Percentiles rank a stretch among this genome's conserved stretches.
Conservation (phyloP, 2,888 invertebrate species). For the Synergus gifuensis region DNA sequence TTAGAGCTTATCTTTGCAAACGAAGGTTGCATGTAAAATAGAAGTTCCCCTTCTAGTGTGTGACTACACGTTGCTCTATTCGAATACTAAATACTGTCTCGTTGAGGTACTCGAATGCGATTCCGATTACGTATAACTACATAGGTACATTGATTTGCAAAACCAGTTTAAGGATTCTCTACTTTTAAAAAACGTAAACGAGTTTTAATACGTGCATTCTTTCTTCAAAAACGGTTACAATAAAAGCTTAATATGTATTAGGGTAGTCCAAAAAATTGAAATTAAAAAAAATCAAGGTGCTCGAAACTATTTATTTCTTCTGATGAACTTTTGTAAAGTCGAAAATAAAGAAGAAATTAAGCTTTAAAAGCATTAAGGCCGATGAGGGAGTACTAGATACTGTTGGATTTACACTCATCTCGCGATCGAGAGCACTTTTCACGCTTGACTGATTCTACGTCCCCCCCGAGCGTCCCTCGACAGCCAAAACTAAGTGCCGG, state of each 20-base stretch:
- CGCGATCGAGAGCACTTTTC: too few species aligned
- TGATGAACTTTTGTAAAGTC: too few species aligned
- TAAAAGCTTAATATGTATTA: not conserved
- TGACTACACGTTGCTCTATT: constrained; percentile 39
- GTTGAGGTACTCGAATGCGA: not conserved
- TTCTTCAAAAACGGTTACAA: not conserved
- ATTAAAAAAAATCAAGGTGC: not conserved
- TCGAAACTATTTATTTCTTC: too few species aligned
- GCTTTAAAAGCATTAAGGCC: too few species aligned
- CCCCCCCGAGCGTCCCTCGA: too few species aligned
- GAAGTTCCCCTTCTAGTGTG: constrained; percentile 44
- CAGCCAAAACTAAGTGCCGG: too few species aligned
- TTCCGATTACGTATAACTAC: constrained; percentile 4
- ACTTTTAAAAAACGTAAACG: not conserved
- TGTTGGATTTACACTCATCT: too few species aligned
- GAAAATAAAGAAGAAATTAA: too few species aligned
- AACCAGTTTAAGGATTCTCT: constrained; percentile 12
- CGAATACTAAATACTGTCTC: constrained; percentile 51
- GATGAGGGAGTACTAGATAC: too few species aligned
- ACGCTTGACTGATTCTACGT: too few species aligned
- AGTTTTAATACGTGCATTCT: not conserved
- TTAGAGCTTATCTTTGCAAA: constrained; percentile 32
- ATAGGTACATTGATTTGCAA: not conserved
- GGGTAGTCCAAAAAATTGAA: not conserved
- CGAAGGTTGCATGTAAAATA: constrained; percentile 50